These are phyloP conservation scores for Dynastes grantii DNA, from an alignment of 2,888 invertebrate species.

Conservation along the genomic window DNA sequence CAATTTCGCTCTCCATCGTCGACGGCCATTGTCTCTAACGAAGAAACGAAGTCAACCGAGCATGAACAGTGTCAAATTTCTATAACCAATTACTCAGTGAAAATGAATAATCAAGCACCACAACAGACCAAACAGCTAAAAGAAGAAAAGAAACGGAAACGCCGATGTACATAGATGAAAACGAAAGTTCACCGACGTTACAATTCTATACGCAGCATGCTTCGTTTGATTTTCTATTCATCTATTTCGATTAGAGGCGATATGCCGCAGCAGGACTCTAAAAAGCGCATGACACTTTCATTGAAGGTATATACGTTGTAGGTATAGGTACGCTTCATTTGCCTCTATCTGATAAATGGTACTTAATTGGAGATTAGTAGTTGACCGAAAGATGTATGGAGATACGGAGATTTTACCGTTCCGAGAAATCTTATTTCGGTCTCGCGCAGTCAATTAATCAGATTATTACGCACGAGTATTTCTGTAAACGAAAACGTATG, in stretches of 20 bases:
- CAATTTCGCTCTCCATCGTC: slow-evolving; percentile 7
- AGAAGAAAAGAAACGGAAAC: slow-evolving; percentile 7
- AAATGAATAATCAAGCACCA: slow-evolving; percentile 11
- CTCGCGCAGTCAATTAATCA: slow-evolving; percentile 15
- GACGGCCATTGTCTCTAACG: slow-evolving; percentile 12
- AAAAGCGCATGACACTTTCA: not conserved
- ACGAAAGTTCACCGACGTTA: slow-evolving; percentile 18
- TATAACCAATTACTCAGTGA: slow-evolving; percentile 37
- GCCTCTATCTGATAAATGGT: slow-evolving; percentile 10
- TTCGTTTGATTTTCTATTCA: slow-evolving; percentile 25
- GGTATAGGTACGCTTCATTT: not conserved
- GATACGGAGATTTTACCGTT: not conserved
- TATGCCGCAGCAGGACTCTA: not conserved
- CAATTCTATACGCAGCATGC: slow-evolving; percentile 3
- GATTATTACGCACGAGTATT: slow-evolving; percentile 16
- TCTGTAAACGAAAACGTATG: slow-evolving; percentile 5
- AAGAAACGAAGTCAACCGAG: not conserved
- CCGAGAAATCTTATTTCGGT: slow-evolving; percentile 11
- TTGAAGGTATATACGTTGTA: not conserved
- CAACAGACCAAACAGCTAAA: not conserved
- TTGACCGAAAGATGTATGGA: not conserved
- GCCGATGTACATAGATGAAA: slow-evolving; percentile 3
- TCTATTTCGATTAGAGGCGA: slow-evolving; percentile 10
- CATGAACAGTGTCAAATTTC: slow-evolving; percentile 34
- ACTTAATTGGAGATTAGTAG: slow-evolving; percentile 29